Evolutionary conservation across 2,888 invertebrate genomes (phyloP).

Genomic region (Agriopis leucophaearia): DNA sequence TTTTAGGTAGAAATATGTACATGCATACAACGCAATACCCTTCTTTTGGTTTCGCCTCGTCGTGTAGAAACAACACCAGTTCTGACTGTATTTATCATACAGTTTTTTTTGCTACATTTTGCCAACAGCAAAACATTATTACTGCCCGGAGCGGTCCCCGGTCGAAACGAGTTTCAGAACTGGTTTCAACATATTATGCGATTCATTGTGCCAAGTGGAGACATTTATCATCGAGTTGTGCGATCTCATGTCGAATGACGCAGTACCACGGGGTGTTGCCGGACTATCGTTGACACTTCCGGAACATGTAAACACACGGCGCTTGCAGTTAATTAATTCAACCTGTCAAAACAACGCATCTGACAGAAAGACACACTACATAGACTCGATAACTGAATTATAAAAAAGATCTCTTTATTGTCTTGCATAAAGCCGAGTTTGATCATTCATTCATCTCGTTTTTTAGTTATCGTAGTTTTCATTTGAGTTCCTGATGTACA

Average conservation of each 20-base stretch:
- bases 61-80: too few relatives aligned
- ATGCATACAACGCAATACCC: too few relatives aligned
- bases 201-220: constrained; percentile 16
- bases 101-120: not conserved
- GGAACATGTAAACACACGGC: constrained; percentile 3
- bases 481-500: not conserved
- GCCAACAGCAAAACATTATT: too few relatives aligned
- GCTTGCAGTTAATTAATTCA: constrained; percentile 7
- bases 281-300: not conserved
- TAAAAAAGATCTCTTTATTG: not conserved
- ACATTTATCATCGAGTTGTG: constrained; percentile 5
- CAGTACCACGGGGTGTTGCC: not conserved
- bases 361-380: constrained; percentile 1
- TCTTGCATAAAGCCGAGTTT: not conserved
- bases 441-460: not conserved
- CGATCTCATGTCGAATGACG: constrained; percentile 6
- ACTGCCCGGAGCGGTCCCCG: not conserved
- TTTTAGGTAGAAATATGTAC: too few relatives aligned
- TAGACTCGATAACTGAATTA: not conserved
- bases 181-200: not conserved
- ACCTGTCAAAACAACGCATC: constrained; percentile 9
- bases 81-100: not conserved
- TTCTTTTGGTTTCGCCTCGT: too few relatives aligned
- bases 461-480: not conserved
- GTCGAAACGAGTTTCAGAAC: constrained; percentile 7